Conservation (phyloP, 2,797 vertebrate genomes). For the Capromys pilorides region DNA sequence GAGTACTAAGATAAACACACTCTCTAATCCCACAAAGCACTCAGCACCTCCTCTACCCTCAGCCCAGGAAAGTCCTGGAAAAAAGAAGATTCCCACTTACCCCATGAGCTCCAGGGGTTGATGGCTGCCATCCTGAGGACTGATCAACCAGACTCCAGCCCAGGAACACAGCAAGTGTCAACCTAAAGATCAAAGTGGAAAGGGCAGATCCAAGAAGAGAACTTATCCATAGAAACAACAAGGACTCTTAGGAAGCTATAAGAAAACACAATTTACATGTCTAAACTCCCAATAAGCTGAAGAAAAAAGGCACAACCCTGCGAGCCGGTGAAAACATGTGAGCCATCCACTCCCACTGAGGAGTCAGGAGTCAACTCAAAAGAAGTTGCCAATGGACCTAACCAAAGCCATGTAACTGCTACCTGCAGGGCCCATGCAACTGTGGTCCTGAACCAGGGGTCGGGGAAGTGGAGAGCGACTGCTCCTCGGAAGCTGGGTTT, state of each 20-base stretch:
- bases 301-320: background rate
- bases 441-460: too few species aligned
- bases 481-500: background rate
- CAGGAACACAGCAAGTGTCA: background rate
- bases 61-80: background rate
- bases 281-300: background rate
- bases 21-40: background rate
- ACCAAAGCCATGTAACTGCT: background rate
- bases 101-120: conserved; percentile 67
- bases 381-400: background rate
- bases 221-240: background rate
- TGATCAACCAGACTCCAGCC: background rate
- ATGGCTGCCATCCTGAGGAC: conserved; percentile 59
- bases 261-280: background rate
- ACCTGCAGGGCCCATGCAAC: background rate
- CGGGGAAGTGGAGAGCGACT: background rate
- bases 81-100: conserved; percentile 61
- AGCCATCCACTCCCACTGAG: background rate
- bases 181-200: conserved; percentile 53
- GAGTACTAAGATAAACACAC: background rate
- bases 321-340: background rate
- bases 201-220: background rate
- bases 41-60: background rate
- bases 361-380: background rate
- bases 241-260: background rate